Base-by-base conservation (phyloP, 2,888 invertebrate genomes). In the Pherbina coryleti region DNA sequence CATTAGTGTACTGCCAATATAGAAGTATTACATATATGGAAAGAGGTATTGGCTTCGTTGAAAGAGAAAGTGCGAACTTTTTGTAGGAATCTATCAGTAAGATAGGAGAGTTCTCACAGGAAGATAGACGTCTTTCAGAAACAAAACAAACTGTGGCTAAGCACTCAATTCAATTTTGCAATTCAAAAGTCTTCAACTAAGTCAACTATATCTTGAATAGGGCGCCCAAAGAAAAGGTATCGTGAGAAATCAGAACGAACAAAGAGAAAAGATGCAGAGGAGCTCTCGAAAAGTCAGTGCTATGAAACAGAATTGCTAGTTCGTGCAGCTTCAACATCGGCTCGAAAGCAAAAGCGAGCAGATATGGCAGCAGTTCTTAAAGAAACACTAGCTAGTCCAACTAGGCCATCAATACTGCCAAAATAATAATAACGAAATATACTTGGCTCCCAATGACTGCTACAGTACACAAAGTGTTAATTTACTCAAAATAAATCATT, bases 401-500 rank as follows among this genome's bases (percentile, higher is more conserved):
- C 67, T 34, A 67, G 66, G 34, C 53, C 67, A 5, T 75, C 55
- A 17, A 76, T 60, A 71, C 66, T n/a, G 74, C 75, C 14, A 14
- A 75, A 55, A 51, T 44, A 31, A 57, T 70, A 49, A 69, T 57
- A 60, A 51, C n/a, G 7, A 31, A 28, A 37, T 78, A 74, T 49
- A 19, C 72, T 37, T 78, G 78, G 78, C 31, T 75, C 51, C 75
- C 78, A n/a, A 76, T 72, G 78, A 78, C 72, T 11, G 2, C 75
- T 19, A 75, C 76, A 7, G 57, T 73, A 5, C 74, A 74, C 62
- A 31, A 31, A 5, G 31, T 31, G 5, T 31, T 31, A 5, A 31
- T 31, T 31, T 5, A 31, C 5, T 31, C 62, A 8, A 74, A 62
- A 19, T 7, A 74, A n/a, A 74, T 74, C 3, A 31, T 72, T 19